A percentile compares a stretch with the other conserved stretches of the same genome.
Conservation (phyloP, 2,113 vertebrate genomes). For the Menidia beryllina region DNA sequence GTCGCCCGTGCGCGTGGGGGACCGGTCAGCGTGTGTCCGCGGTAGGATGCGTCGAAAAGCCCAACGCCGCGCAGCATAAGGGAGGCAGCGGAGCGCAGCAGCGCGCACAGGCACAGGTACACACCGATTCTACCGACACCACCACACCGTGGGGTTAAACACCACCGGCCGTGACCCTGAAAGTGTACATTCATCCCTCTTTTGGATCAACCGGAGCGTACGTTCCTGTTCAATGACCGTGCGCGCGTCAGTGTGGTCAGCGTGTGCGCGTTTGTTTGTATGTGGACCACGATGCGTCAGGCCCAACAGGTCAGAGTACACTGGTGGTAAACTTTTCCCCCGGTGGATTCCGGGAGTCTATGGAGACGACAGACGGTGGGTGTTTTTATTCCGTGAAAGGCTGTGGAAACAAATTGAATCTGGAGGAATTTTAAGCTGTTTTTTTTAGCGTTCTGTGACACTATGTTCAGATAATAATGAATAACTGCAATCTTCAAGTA, state of each 20-base stretch:
- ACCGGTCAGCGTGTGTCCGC: slow-evolving; percentile 19
- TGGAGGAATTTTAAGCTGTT: slow-evolving; percentile 12
- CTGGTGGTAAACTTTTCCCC: slow-evolving; percentile 50
- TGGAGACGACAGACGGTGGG: not conserved
- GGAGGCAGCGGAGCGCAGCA: slow-evolving; percentile 52
- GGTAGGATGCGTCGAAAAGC: slow-evolving; percentile 63
- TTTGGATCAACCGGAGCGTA: not conserved
- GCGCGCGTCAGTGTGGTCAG: not conserved
- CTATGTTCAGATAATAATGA: not conserved
- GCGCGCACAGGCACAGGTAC: slow-evolving; percentile 64
- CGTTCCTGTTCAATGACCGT: not conserved
- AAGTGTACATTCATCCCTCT: not conserved
- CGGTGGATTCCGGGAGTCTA: slow-evolving; percentile 16
- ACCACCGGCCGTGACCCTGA: not conserved
- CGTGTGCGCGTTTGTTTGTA: not conserved
- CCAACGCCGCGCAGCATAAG: slow-evolving; percentile 54
- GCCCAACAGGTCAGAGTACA: slow-evolving; percentile 76
- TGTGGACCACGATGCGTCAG: slow-evolving; percentile 38
- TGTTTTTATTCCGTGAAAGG: slow-evolving; percentile 7
- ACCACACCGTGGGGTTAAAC: not conserved
- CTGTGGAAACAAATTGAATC: slow-evolving; percentile 25
- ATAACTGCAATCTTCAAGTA: not conserved
- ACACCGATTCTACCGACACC: not conserved
- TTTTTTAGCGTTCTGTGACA: slow-evolving; percentile 1
- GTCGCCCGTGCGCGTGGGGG: not conserved